A percentile compares a stretch with the other conserved stretches of the same genome.
These are phyloP conservation scores for Phytoseiulus persimilis DNA, from an alignment of 2,888 invertebrate genomes.

Conservation along the genomic window DNA sequence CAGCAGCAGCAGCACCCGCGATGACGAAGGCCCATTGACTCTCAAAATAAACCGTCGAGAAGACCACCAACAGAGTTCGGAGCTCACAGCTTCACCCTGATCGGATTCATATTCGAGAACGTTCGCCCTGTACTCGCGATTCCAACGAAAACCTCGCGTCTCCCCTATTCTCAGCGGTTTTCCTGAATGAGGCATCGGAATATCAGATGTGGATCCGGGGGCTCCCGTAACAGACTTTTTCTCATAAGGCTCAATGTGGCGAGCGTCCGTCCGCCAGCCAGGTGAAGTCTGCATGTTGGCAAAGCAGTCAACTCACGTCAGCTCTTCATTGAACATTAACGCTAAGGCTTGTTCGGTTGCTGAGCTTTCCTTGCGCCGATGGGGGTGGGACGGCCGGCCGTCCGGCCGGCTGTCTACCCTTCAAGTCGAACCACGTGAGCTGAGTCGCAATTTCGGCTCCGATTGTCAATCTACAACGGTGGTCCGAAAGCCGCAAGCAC, in stretches of 20 bases:
- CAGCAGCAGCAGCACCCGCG: not conserved
- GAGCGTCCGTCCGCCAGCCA: not conserved
- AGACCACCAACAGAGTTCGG: too few relatives aligned
- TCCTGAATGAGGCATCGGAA: too few relatives aligned
- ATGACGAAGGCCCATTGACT: not conserved
- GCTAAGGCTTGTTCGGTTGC: not conserved
- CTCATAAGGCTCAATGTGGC: not conserved
- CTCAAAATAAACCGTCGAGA: not conserved
- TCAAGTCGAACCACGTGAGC: constrained; percentile 5
- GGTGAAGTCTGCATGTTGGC: not conserved
- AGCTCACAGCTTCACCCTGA: too few relatives aligned
- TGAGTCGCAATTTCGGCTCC: not conserved
- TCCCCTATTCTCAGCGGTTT: too few relatives aligned
- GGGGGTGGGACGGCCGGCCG: too few relatives aligned
- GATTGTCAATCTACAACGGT: not conserved
- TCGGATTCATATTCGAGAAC: too few relatives aligned
- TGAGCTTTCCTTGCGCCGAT: not conserved
- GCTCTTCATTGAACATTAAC: not conserved
- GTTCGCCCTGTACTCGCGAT: too few relatives aligned
- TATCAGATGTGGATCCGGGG: too few relatives aligned
- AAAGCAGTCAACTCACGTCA: not conserved
- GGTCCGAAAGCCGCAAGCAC: not conserved
- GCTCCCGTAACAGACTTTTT: not conserved
- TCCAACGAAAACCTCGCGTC: too few relatives aligned
- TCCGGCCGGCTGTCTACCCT: not conserved